These are phyloP conservation scores for Vimba vimba DNA, from an alignment of 2,113 vertebrate genomes.

Conservation along the genomic window DNA sequence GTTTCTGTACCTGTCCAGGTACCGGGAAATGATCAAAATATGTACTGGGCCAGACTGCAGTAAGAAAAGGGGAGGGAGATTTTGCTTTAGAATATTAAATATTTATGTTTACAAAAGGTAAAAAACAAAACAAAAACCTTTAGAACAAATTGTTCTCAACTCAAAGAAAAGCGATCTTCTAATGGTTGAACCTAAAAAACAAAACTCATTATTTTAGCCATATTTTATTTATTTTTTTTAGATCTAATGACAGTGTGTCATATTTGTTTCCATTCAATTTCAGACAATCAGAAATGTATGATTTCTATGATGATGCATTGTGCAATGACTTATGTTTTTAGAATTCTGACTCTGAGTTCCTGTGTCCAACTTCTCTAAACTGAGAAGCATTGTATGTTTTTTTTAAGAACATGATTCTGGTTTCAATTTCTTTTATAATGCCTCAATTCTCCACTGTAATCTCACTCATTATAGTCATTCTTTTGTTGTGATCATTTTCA, in stretches of 20 bases:
- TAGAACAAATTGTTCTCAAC: background rate
- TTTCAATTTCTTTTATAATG: background rate
- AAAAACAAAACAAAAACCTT: background rate
- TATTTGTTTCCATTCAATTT: constrained; percentile 9
- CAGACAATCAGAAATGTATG: background rate
- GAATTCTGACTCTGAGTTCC: too few species aligned
- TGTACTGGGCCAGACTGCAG: constrained; percentile 84
- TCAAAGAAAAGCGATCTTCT: background rate
- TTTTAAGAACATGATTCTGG: background rate
- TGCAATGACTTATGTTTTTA: too few species aligned
- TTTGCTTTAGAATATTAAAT: constrained; percentile 1
- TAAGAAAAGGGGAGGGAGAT: constrained; percentile 56
- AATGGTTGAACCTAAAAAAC: background rate
- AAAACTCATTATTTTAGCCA: background rate
- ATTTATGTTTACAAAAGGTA: background rate
- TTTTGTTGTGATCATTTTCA: background rate
- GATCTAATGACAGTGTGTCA: background rate
- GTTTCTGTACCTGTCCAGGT: constrained; percentile 82
- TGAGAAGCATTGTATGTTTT: background rate
- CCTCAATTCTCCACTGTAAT: background rate
- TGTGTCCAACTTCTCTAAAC: background rate
- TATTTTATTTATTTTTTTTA: background rate
- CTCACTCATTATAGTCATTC: background rate
- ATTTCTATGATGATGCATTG: background rate
- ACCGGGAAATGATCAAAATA: constrained; percentile 77